These are phyloP conservation scores for Pogonocherus hispidulus DNA, from an alignment of 2,888 invertebrate genomes.

Conservation along the genomic window DNA sequence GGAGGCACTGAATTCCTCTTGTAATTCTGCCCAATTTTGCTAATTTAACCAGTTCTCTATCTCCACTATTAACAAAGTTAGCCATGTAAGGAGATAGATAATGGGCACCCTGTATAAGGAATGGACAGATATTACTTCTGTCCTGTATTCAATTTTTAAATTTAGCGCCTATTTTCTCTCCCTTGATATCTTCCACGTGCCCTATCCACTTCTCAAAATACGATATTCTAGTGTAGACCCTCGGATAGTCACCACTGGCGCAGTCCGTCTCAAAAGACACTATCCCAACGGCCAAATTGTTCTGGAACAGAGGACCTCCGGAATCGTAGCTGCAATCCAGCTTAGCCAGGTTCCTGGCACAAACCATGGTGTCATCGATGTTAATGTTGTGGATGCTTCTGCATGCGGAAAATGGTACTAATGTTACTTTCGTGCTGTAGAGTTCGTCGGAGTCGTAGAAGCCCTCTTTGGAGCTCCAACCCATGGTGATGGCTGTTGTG, in stretches of 20 bases:
- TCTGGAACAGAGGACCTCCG: constrained; percentile 53
- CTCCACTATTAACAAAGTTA: too few species aligned
- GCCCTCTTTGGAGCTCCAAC: constrained; percentile 45
- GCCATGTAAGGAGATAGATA: too few species aligned
- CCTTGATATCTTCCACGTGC: constrained; percentile 40
- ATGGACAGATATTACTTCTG: not conserved
- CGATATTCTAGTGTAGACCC: constrained; percentile 52
- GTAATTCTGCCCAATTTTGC: too few species aligned
- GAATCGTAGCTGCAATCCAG: constrained; percentile 50
- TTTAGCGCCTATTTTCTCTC: constrained; percentile 39
- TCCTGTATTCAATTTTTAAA: not conserved
- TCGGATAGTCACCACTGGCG: constrained; percentile 43
- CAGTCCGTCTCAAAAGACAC: constrained; percentile 51
- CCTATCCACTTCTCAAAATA: constrained; percentile 52
- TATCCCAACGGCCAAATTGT: constrained; percentile 49
- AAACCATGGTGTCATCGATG: constrained; percentile 50
- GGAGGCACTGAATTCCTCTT: too few species aligned
- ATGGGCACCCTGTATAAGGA: too few species aligned
- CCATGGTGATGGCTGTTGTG: constrained; percentile 48
- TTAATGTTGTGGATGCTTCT: constrained; percentile 39
- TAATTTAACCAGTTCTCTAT: too few species aligned
- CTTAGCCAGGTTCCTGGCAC: constrained; percentile 45
- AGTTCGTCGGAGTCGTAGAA: constrained; percentile 38
- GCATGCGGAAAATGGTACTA: constrained; percentile 48
- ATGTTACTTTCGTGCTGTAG: constrained; percentile 42